phyloP scores from a whole-genome alignment of 2,113 vertebrate species.

The Diadophis punctatus region DNA sequence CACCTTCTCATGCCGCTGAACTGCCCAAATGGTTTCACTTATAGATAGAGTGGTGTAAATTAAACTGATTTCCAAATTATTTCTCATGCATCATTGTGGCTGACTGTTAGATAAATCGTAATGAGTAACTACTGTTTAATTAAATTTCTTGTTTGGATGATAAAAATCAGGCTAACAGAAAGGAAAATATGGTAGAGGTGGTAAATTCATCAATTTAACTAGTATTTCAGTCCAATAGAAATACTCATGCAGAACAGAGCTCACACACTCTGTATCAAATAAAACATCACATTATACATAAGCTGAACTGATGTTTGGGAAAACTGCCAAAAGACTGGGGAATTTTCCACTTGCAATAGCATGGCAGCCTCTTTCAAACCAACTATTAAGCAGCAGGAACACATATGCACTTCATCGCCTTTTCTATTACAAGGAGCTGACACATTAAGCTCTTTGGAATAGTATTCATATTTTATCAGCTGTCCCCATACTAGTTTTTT shows the following conservation, averaged over 20 bases:
- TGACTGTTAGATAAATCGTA: background rate
- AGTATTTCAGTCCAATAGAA: background rate
- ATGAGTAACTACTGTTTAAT: background rate
- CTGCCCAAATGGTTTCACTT: background rate
- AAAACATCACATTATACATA: constrained; percentile 55
- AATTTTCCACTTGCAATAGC: constrained; percentile 58
- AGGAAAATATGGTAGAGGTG: background rate
- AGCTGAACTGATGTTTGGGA: constrained; percentile 43
- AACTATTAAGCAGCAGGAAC: constrained; percentile 49
- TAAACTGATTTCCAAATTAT: background rate
- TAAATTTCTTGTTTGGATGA: constrained; percentile 3
- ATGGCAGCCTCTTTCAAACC: constrained; percentile 48
- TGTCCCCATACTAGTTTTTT: constrained; percentile 46
- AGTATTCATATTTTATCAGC: constrained; percentile 63
- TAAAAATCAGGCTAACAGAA: background rate
- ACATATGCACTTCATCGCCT: constrained; percentile 45
- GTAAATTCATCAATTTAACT: background rate
- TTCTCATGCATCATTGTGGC: background rate
- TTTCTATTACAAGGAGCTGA: constrained; percentile 57
- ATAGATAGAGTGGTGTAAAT: background rate
- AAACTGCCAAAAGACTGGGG: constrained; percentile 30
- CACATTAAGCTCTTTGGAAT: constrained; percentile 59
- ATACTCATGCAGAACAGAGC: constrained; percentile 7
- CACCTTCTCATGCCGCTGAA: too few species aligned
- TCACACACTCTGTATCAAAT: constrained; percentile 39